These are phyloP conservation scores for Lates calcarifer DNA, from an alignment of 2,113 vertebrate species.

Conservation along the genomic window DNA sequence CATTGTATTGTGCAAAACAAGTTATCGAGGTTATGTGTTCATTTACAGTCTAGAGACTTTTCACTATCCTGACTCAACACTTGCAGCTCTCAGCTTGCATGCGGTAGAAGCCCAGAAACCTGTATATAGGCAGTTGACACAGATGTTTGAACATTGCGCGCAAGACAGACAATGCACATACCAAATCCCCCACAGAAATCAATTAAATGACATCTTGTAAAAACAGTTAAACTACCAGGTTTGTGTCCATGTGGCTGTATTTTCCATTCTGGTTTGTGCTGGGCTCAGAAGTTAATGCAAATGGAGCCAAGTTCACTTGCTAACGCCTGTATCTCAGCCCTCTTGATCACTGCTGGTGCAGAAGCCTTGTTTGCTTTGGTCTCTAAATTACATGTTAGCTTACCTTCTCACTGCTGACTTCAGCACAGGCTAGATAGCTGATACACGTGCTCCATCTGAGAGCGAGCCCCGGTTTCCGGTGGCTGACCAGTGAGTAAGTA, in stretches of 20 bases:
- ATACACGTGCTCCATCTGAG: constrained; percentile 81
- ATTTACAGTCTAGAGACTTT: constrained; percentile 54
- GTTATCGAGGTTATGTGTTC: constrained; percentile 6
- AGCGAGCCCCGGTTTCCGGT: constrained; percentile 72
- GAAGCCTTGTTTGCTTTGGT: constrained; percentile 52
- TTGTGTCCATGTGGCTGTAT: constrained; percentile 40
- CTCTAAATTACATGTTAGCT: constrained; percentile 77
- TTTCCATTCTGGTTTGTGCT: constrained; percentile 33
- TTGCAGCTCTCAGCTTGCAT: constrained; percentile 48
- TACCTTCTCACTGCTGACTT: constrained; percentile 74
- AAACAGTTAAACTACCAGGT: not conserved
- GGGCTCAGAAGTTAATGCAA: constrained; percentile 15
- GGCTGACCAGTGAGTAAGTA: constrained; percentile 68
- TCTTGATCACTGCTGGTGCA: constrained; percentile 22
- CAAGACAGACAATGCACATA: constrained; percentile 46
- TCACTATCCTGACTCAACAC: constrained; percentile 51
- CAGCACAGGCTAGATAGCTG: constrained; percentile 72
- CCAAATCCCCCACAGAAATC: constrained; percentile 17
- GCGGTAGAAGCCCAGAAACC: constrained; percentile 45
- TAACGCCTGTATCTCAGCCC: constrained; percentile 39
- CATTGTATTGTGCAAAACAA: constrained; percentile 4
- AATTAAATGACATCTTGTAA: constrained; percentile 1
- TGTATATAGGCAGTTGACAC: constrained; percentile 40
- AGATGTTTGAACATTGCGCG: constrained; percentile 36
- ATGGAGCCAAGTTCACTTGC: constrained; percentile 24